phyloP scores from a whole-genome alignment of 2,888 invertebrate species.

The Ochlodes sylvanus region DNA sequence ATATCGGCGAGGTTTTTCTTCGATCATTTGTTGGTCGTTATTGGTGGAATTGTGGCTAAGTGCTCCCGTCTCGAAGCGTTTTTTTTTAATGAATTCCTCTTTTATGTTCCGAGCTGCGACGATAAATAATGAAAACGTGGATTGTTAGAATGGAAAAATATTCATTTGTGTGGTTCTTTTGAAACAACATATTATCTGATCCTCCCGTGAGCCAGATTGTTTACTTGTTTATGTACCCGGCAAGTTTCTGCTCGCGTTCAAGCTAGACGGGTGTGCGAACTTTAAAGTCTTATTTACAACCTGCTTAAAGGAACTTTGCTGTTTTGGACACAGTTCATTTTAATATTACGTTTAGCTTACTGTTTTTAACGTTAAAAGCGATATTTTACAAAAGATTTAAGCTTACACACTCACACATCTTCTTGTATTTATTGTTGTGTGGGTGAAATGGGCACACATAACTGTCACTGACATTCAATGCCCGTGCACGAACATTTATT shows the following conservation, averaged over 20 bases:
- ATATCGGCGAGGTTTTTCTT: constrained; percentile 66
- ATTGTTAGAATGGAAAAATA: constrained; percentile 56
- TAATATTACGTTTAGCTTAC: background rate
- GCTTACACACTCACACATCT: too few relatives aligned
- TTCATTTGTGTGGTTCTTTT: constrained; percentile 43
- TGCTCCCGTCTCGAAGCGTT: constrained; percentile 65
- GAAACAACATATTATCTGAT: constrained; percentile 40
- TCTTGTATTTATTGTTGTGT: too few relatives aligned
- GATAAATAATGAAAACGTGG: constrained; percentile 63
- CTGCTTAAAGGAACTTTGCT: constrained; percentile 43
- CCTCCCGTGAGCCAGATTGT: constrained; percentile 27
- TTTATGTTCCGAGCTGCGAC: constrained; percentile 63
- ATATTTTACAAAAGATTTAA: too few relatives aligned
- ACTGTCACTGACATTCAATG: too few relatives aligned
- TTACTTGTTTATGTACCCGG: constrained; percentile 16
- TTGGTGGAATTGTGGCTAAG: constrained; percentile 78
- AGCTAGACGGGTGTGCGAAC: constrained; percentile 37
- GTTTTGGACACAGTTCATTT: constrained; percentile 21
- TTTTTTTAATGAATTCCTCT: constrained; percentile 79
- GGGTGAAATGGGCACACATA: too few relatives aligned
- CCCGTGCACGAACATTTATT: too few relatives aligned
- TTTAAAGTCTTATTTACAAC: constrained; percentile 48
- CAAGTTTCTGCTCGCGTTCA: constrained; percentile 11
- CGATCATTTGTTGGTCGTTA: constrained; percentile 79
- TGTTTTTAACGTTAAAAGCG: too few relatives aligned